phyloP scores from a whole-genome alignment of 1,140 invertebrate genomes.

The Marisa cornuarietis region DNA sequence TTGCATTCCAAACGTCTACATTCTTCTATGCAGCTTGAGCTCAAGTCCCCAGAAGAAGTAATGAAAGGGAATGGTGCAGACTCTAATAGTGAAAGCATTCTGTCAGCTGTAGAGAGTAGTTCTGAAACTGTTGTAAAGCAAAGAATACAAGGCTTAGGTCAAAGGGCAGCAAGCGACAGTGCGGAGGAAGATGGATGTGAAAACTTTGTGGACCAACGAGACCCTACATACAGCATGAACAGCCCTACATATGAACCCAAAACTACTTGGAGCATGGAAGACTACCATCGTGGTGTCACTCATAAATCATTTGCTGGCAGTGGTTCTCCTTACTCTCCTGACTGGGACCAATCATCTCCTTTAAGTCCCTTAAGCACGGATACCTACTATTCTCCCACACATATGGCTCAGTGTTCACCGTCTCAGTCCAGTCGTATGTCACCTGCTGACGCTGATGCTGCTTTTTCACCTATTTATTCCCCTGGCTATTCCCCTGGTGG shows the following conservation, averaged over 20 bases:
- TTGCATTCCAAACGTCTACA: too few species aligned
- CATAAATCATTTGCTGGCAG: slow-evolving; percentile 32
- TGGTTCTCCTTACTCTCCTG: not conserved
- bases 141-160: not conserved
- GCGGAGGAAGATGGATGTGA: not conserved
- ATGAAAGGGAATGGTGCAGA: too few species aligned
- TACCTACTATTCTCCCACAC: slow-evolving; percentile 32
- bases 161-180: not conserved
- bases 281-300: slow-evolving; percentile 32
- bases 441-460: slow-evolving; percentile 2
- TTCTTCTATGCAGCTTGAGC: too few species aligned
- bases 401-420: slow-evolving; percentile 18
- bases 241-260: slow-evolving; percentile 47
- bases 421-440: slow-evolving; percentile 3
- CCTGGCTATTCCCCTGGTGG: not conserved
- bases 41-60: too few species aligned
- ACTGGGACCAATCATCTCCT: slow-evolving; percentile 27
- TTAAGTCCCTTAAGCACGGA: slow-evolving; percentile 40
- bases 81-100: too few species aligned
- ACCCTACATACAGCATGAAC: slow-evolving; percentile 43
- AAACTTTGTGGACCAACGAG: not conserved
- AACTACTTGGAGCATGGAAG: slow-evolving; percentile 34
- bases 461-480: slow-evolving; percentile 4
- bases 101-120: too few species aligned
- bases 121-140: too few species aligned